Percentiles rank a stretch among this genome's conserved stretches.
Conservation (phyloP, 2,888 invertebrate genomes). For the Proisotoma minuta region DNA sequence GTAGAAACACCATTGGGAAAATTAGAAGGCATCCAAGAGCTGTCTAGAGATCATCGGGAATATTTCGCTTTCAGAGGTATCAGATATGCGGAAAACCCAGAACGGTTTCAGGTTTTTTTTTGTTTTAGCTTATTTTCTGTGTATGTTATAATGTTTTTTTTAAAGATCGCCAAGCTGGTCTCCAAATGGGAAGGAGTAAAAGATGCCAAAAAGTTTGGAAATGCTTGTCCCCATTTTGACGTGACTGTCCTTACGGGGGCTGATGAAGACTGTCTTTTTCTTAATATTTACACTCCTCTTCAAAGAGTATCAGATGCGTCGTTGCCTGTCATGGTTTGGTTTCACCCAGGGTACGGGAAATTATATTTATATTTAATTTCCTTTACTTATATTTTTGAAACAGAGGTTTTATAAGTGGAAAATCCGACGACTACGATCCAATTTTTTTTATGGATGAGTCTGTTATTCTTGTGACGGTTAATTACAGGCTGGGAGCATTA, state of each 20-base stretch:
- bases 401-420: conserved; percentile 10
- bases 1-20: conserved; percentile 16
- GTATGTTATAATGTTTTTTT: background rate
- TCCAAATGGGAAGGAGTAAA: conserved; percentile 12
- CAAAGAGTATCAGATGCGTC: background rate
- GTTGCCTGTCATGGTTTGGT: conserved; percentile 17
- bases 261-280: conserved; percentile 20
- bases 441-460: conserved; percentile 28
- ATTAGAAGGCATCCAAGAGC: conserved; percentile 15
- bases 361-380: no score
- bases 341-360: no score
- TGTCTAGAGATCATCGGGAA: conserved; percentile 15
- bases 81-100: conserved; percentile 21
- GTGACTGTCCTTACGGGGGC: background rate
- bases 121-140: background rate
- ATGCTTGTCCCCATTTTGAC: conserved; percentile 17
- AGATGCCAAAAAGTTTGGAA: conserved; percentile 21
- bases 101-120: conserved; percentile 21
- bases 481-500: conserved; percentile 22
- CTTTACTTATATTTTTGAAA: no score
- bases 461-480: conserved; percentile 22
- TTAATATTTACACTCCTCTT: conserved; percentile 19
- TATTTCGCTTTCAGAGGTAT: conserved; percentile 22
- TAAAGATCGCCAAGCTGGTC: background rate
- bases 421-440: conserved; percentile 19